Evolutionary conservation across 2,888 invertebrate species (phyloP).

Genomic region (Agrilus cyanescens): DNA sequence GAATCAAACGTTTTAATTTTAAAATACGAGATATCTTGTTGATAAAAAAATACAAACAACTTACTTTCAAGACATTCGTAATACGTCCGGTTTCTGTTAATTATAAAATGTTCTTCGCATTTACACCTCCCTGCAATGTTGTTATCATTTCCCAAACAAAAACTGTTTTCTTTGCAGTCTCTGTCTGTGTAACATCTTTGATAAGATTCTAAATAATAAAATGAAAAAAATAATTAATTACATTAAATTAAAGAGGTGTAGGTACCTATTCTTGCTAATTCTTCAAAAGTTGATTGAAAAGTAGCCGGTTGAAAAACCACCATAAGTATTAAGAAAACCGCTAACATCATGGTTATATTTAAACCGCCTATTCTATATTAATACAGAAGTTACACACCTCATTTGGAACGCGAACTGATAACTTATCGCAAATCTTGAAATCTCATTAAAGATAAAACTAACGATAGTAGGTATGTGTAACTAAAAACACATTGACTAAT

Average conservation of each 20-base stretch:
- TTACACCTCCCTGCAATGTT: conserved; percentile 28
- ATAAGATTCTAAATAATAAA: conserved; percentile 14
- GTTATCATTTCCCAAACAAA: conserved; percentile 28
- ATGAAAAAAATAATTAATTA: neutral
- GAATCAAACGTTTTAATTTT: neutral
- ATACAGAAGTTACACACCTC: too few species aligned
- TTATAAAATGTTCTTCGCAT: conserved; percentile 31
- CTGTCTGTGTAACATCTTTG: conserved; percentile 22
- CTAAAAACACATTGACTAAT: too few species aligned
- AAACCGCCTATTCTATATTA: too few species aligned
- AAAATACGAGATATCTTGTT: neutral
- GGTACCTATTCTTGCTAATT: conserved; percentile 2
- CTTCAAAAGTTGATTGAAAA: conserved; percentile 2
- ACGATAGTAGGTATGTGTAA: too few species aligned
- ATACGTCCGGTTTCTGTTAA: conserved; percentile 29
- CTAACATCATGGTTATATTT: too few species aligned
- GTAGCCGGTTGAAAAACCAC: too few species aligned
- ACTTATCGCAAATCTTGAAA: too few species aligned
- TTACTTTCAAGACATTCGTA: conserved; percentile 34
- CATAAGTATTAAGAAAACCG: too few species aligned
- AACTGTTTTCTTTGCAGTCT: conserved; percentile 28
- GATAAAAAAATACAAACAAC: conserved; percentile 14
- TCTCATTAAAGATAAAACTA: too few species aligned
- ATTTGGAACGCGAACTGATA: too few species aligned
- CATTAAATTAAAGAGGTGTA: neutral